A percentile compares a stretch with the other conserved stretches of the same genome.
These are phyloP conservation scores for Sebastes jordani DNA, from an alignment of 2,797 vertebrate species.

Conservation along the genomic window DNA sequence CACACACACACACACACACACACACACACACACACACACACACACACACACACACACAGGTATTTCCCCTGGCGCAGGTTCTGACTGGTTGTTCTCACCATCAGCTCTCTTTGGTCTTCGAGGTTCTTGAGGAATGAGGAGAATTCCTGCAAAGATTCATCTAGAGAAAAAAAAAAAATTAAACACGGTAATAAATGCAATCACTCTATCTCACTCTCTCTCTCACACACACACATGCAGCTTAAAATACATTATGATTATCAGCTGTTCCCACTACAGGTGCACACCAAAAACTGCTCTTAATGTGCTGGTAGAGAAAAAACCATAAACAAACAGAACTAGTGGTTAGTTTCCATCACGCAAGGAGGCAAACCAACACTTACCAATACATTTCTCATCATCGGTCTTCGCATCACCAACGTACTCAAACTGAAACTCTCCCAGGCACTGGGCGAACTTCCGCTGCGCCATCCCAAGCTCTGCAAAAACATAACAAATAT, in stretches of 20 bases:
- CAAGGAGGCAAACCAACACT: slow-evolving; percentile 49
- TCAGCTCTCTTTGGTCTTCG: slow-evolving; percentile 97
- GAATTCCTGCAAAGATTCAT: slow-evolving; percentile 96
- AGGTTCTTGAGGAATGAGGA: slow-evolving; percentile 93
- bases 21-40: too few species aligned
- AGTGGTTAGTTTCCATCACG: slow-evolving; percentile 27
- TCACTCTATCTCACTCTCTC: neutral
- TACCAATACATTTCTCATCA: slow-evolving; percentile 95
- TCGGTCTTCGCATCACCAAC: slow-evolving; percentile 98
- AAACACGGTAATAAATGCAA: slow-evolving; percentile 35
- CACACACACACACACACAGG: neutral
- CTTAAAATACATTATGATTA: slow-evolving; percentile 19
- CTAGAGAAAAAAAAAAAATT: slow-evolving; percentile 76
- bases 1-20: neutral
- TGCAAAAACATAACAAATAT: slow-evolving; percentile 69
- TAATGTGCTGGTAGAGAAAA: slow-evolving; percentile 26
- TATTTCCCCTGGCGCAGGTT: slow-evolving; percentile 47
- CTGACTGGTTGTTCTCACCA: slow-evolving; percentile 86
- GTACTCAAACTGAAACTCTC: slow-evolving; percentile 97
- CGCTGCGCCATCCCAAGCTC: slow-evolving; percentile 92
- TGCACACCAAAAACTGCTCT: slow-evolving; percentile 22
- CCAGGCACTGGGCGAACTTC: slow-evolving; percentile 94
- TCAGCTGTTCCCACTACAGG: slow-evolving; percentile 13
- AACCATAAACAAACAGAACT: slow-evolving; percentile 48
- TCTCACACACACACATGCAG: neutral